Conservation (phyloP, 2,888 invertebrate genomes). For the Lepidocyrtoides sp. region DNA sequence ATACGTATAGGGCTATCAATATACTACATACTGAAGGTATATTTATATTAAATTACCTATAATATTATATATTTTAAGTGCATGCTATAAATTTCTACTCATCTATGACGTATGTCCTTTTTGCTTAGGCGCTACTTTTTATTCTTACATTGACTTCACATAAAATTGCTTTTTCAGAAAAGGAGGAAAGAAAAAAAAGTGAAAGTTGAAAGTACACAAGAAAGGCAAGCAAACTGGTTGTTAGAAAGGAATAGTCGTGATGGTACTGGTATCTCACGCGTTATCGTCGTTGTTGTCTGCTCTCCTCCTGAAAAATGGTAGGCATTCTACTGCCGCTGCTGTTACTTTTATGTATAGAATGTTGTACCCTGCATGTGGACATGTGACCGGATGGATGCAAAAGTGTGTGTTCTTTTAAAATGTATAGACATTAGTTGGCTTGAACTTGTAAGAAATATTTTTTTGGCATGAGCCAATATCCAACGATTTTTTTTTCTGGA, state of each 20-base stretch:
- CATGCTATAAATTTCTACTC: not conserved
- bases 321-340: too few species aligned
- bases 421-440: constrained; percentile 14
- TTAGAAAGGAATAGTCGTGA: not conserved
- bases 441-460: constrained; percentile 18
- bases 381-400: not conserved
- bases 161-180: constrained; percentile 32
- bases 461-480: constrained; percentile 51
- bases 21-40: too few species aligned
- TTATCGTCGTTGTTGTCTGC: not conserved
- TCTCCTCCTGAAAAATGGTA: not conserved
- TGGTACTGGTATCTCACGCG: not conserved
- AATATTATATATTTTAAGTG: not conserved
- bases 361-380: not conserved
- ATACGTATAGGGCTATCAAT: too few species aligned
- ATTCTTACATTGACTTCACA: constrained; percentile 29
- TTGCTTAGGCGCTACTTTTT: constrained; percentile 8
- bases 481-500: not conserved
- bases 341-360: not conserved
- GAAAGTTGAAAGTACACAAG: constrained; percentile 21
- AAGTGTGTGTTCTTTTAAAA: not conserved
- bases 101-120: not conserved
- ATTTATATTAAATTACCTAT: too few species aligned
- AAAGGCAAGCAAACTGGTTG: not conserved
- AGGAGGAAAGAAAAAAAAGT: not conserved